Evolutionary conservation across 2,888 invertebrate genomes (phyloP).

Genomic region (Stramonita haemastoma): DNA sequence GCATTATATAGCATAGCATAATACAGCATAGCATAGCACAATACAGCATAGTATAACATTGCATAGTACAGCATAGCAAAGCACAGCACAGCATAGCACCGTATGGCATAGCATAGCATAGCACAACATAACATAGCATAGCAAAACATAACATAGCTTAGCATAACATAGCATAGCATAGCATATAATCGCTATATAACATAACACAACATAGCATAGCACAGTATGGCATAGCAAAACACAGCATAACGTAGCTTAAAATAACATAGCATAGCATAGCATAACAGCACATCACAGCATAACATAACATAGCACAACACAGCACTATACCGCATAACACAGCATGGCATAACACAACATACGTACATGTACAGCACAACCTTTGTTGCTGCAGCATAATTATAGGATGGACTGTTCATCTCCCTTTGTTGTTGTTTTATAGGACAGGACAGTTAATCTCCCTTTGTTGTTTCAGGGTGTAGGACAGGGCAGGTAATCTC

Average conservation of each 20-base stretch:
- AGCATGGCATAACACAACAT: neutral
- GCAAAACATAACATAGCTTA: neutral
- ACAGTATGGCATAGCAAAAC: neutral
- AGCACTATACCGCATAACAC: neutral
- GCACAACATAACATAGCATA: neutral
- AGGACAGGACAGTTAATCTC: too few species aligned
- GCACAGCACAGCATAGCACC: neutral
- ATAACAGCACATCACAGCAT: neutral
- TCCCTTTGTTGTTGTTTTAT: too few species aligned
- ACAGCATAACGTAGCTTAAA: too few species aligned
- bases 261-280: neutral
- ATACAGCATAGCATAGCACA: too few species aligned
- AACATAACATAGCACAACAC: neutral
- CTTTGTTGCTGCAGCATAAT: too few species aligned
- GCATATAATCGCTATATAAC: too few species aligned
- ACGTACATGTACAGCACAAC: too few species aligned
- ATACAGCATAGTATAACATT: neutral
- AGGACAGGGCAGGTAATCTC: too few species aligned
- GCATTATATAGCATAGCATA: too few species aligned
- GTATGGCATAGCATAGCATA: neutral
- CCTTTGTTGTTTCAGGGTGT: too few species aligned
- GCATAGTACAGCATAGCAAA: neutral
- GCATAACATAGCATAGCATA: neutral
- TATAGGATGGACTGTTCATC: too few species aligned
- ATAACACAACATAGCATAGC: neutral